A percentile compares a stretch with the other conserved stretches of the same genome.
Conservation (phyloP, 2,113 vertebrate species). For the Porphyrio hochstetteri region DNA sequence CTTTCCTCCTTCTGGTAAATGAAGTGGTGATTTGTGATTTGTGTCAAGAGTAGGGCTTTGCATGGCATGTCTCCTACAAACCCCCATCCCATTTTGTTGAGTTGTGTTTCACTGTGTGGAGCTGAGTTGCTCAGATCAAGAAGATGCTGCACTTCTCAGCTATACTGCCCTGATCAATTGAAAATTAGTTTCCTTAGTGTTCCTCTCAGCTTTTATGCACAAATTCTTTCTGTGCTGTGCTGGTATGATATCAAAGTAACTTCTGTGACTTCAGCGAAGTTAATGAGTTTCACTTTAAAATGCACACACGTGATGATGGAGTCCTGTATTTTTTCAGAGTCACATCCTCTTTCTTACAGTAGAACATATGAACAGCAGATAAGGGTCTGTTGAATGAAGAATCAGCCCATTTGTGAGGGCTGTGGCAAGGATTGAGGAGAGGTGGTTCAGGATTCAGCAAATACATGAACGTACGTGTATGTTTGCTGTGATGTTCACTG, state of each 20-base stretch:
- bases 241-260: background rate
- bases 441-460: background rate
- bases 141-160: background rate
- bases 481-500: background rate
- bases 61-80: fast-evolving
- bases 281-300: background rate
- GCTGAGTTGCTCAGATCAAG: background rate
- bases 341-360: background rate
- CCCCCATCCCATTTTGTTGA: no score
- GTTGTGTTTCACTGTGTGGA: background rate
- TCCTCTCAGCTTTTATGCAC: background rate
- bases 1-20: background rate
- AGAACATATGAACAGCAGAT: background rate
- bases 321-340: background rate
- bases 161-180: background rate
- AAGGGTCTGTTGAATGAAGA: background rate
- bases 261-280: background rate
- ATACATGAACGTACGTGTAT: background rate
- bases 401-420: background rate
- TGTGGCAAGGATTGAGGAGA: background rate
- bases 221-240: background rate
- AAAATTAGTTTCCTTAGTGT: background rate
- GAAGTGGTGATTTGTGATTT: background rate
- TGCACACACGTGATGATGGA: fast-evolving
- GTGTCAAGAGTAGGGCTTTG: background rate